Evolutionary conservation across 2,797 vertebrate genomes (phyloP), one percentile per base, ranked within the genome.

Genomic region (Siniperca scherzeri): DNA sequence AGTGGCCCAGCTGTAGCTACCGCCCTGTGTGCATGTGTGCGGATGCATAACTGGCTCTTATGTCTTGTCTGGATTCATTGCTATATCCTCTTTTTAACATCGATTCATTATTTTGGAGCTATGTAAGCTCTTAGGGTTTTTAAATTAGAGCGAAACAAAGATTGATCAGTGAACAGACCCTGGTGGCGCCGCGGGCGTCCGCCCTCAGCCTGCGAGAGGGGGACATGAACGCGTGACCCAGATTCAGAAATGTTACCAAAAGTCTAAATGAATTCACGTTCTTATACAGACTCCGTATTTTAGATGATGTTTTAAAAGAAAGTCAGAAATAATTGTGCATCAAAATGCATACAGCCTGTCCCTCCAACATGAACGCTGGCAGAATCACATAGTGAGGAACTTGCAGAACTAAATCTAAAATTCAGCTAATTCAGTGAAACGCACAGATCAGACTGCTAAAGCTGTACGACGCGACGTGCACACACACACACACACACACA

Each of bases 361-460:
- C 57, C 40, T 50, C 33, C 53, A 17, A 5, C 10, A 7, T 57
- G 36, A 66, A 21, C 0, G 16, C 48, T 19, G 52, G 75, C 16
- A 56, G 57, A 64, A 64, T 72, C 56, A 59, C 50, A 13, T 1
- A 4, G 56, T 22, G 60, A 75, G 56, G 30, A 30, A 2, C 27
- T 27, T 27, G 27, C 27, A 27, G 65, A 81, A 56, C 17, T 69
- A 69, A 59, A 62, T 77, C 25, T 27, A 30, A 82, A 86, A 85
- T 82, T 75, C 83, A 82, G 52, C 72, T 56, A 27, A 42, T 30
- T 30, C 30, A 83, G 70, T 80, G 72, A 72, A 61, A 76, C 21
- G 60, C 46, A 74, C 16, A 1, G 38, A 78, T 70, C 53, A 50
- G 30, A 17, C 60, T 16, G 70, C 46, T 36, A 25, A 81, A 67